These are phyloP conservation scores for Phymastichus coffea DNA, from an alignment of 1,140 invertebrate species.

Conservation along the genomic window DNA sequence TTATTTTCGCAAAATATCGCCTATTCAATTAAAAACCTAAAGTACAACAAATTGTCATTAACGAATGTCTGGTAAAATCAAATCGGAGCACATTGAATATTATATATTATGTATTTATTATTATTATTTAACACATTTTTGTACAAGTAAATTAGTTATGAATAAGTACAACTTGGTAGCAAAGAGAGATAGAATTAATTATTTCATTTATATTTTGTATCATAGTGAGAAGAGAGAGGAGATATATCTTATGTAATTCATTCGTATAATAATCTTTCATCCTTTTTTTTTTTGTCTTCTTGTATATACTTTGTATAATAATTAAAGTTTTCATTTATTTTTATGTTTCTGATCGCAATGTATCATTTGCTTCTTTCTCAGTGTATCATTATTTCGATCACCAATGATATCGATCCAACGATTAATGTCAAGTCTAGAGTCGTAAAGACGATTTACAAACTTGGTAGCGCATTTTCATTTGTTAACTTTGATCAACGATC, in stretches of 20 bases:
- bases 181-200: conserved; percentile 59
- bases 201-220: conserved; percentile 49
- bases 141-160: conserved; percentile 60
- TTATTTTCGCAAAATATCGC: no score
- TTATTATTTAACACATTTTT: conserved; percentile 59
- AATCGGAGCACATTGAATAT: no score
- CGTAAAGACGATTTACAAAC: no score
- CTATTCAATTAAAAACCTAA: no score
- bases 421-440: no score
- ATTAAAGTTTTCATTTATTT: conserved; percentile 42
- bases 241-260: conserved; percentile 48
- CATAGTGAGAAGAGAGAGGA: conserved; percentile 52
- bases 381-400: no score
- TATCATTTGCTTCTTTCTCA: not conserved
- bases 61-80: no score
- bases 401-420: no score
- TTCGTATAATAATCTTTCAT: conserved; percentile 45
- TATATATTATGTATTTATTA: conserved; percentile 52
- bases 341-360: conserved; percentile 50
- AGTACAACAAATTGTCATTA: no score
- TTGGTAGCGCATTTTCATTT: no score
- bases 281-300: conserved; percentile 38
- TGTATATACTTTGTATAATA: conserved; percentile 41
- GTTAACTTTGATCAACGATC: no score
- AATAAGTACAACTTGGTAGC: conserved; percentile 60